Conservation (phyloP, 2,888 invertebrate species). For the Sicus ferrugineus region DNA sequence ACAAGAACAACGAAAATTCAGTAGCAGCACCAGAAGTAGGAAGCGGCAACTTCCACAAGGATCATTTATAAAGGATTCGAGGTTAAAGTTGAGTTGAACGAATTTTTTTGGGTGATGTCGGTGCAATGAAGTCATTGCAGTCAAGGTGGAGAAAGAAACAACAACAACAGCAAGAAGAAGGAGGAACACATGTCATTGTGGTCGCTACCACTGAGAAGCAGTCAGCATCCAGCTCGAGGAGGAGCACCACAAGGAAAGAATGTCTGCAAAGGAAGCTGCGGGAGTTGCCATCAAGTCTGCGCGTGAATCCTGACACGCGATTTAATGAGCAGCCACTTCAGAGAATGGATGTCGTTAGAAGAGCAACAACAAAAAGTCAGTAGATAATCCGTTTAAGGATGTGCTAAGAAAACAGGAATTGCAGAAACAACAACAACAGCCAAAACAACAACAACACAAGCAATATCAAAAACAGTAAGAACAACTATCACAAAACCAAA, state of each 20-base stretch:
- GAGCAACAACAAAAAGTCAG: background rate
- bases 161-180: background rate
- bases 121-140: conserved; percentile 27
- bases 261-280: background rate
- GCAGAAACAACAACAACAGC: background rate
- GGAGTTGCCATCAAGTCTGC: conserved; percentile 3
- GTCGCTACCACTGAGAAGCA: background rate
- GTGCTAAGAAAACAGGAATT: conserved; percentile 2
- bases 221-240: background rate
- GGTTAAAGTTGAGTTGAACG: background rate
- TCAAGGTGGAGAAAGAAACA: background rate
- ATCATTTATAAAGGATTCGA: conserved; percentile 8
- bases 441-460: no score
- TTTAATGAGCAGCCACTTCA: conserved; percentile 16
- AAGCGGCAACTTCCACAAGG: conserved; percentile 7
- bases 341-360: background rate
- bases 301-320: conserved; percentile 30
- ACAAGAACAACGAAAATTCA: background rate
- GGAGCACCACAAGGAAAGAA: background rate
- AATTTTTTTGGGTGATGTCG: conserved; percentile 6
- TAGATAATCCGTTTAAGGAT: conserved; percentile 18
- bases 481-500: background rate
- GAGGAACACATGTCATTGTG: background rate
- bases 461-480: background rate
- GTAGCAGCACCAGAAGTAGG: background rate